These are phyloP conservation scores for Chaenodraco wilsoni DNA, from an alignment of 2,797 vertebrate species.

Conservation along the genomic window DNA sequence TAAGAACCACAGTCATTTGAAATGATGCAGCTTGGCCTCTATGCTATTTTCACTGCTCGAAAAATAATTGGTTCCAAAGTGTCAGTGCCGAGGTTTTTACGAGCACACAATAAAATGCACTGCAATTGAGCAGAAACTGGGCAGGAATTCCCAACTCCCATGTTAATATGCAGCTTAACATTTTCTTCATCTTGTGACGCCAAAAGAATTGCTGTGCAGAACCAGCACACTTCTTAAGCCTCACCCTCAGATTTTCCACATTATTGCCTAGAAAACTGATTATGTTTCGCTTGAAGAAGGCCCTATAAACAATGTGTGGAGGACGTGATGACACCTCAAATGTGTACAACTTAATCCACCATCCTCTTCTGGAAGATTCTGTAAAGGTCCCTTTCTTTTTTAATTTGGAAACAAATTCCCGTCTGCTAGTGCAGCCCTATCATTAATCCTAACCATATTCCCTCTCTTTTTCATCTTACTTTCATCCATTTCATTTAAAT, in stretches of 20 bases:
- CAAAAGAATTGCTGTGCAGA: constrained; percentile 25
- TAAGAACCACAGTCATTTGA: not conserved
- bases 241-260: not conserved
- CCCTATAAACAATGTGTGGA: no score
- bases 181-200: constrained; percentile 41
- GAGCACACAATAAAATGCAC: constrained; percentile 17
- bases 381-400: no score
- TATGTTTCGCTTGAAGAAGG: no score
- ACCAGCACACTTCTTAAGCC: constrained; percentile 12
- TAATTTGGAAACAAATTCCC: no score
- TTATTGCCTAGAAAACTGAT: no score
- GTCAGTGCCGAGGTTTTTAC: constrained; percentile 26
- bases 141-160: constrained; percentile 61
- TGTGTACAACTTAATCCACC: no score
- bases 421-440: no score
- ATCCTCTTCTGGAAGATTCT: no score
- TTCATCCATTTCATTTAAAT: no score
- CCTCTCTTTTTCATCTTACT: no score
- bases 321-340: no score
- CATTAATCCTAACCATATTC: no score
- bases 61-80: constrained; percentile 36
- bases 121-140: constrained; percentile 41
- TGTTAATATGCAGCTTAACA: constrained; percentile 63
- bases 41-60: constrained; percentile 9
- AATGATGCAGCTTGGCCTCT: constrained; percentile 30